Evolutionary conservation across 1,140 invertebrate species (phyloP).

Genomic region (Drosophila bipectinata): DNA sequence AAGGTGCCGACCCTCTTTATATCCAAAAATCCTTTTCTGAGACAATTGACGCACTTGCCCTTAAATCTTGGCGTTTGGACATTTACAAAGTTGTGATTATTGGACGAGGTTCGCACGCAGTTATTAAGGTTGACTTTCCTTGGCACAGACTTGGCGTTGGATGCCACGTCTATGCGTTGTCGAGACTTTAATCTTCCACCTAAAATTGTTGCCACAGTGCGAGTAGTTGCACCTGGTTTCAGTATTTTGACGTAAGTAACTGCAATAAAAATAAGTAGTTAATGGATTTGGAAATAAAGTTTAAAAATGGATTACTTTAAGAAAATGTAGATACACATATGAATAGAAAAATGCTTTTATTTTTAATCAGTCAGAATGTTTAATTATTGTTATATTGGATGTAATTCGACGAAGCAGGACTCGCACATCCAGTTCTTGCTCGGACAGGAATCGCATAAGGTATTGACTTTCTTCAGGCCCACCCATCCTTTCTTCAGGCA

Average conservation of each 20-base stretch:
- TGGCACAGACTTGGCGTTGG: background rate
- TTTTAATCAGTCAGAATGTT: background rate
- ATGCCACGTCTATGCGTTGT: background rate
- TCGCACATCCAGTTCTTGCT: slow-evolving; percentile 72
- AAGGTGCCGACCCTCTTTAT: slow-evolving; percentile 54
- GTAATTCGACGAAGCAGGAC: slow-evolving; percentile 20
- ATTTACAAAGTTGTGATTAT: slow-evolving; percentile 61
- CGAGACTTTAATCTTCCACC: too few species aligned
- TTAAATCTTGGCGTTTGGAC: slow-evolving; percentile 57
- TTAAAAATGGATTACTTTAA: background rate
- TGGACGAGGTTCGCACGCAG: slow-evolving; percentile 20
- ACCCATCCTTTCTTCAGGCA: slow-evolving; percentile 49
- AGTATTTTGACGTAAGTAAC: background rate
- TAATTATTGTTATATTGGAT: slow-evolving; percentile 26
- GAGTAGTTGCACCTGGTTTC: background rate
- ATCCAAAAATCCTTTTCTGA: slow-evolving; percentile 41
- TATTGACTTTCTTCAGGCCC: slow-evolving; percentile 43
- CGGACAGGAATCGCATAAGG: slow-evolving; percentile 65
- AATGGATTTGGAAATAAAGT: background rate
- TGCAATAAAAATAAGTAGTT: background rate
- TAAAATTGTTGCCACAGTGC: background rate
- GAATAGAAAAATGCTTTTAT: background rate
- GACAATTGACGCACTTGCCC: slow-evolving; percentile 71
- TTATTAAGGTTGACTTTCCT: background rate
- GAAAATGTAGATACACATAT: background rate